phyloP scores from a whole-genome alignment of 2,888 invertebrate species.

The Rotaria socialis region DNA sequence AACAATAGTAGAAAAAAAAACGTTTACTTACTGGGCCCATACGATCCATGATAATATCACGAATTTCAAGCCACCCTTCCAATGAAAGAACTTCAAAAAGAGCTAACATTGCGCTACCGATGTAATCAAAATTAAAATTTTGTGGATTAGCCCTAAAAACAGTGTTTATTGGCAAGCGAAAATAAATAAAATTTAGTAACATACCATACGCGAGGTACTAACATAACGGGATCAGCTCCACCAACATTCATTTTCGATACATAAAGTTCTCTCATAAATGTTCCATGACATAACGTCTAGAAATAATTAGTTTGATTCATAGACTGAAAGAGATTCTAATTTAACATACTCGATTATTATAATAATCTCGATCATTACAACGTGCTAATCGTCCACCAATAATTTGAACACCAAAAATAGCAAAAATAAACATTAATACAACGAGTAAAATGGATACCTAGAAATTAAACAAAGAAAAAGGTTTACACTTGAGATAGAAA shows the following conservation, averaged over 20 bases:
- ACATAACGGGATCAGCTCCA: conserved; percentile 84
- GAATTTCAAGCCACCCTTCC: conserved; percentile 97
- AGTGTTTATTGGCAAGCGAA: conserved; percentile 61
- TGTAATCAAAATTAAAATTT: conserved; percentile 97
- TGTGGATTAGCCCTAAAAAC: conserved; percentile 79
- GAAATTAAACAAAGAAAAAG: no score
- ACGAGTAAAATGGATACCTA: conserved; percentile 78
- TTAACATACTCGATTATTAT: conserved; percentile 61
- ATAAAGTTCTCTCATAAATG: conserved; percentile 87
- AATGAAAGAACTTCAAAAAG: conserved; percentile 93
- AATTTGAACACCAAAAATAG: conserved; percentile 94
- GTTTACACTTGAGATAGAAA: no score
- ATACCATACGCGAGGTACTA: conserved; percentile 83
- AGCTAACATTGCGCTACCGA: conserved; percentile 94
- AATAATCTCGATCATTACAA: conserved; percentile 83
- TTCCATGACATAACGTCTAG: conserved; percentile 60
- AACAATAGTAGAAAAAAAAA: conserved; percentile 46
- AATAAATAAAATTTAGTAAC: background rate
- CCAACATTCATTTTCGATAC: conserved; percentile 94
- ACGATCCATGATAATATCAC: conserved; percentile 91
- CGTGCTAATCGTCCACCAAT: conserved; percentile 91
- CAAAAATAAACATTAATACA: conserved; percentile 96
- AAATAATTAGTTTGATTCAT: conserved; percentile 59
- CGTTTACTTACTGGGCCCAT: conserved; percentile 78
- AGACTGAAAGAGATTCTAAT: conserved; percentile 76